These are phyloP conservation scores for Gymnoscelis rufifasciata DNA, from an alignment of 2,888 invertebrate genomes.

Conservation along the genomic window DNA sequence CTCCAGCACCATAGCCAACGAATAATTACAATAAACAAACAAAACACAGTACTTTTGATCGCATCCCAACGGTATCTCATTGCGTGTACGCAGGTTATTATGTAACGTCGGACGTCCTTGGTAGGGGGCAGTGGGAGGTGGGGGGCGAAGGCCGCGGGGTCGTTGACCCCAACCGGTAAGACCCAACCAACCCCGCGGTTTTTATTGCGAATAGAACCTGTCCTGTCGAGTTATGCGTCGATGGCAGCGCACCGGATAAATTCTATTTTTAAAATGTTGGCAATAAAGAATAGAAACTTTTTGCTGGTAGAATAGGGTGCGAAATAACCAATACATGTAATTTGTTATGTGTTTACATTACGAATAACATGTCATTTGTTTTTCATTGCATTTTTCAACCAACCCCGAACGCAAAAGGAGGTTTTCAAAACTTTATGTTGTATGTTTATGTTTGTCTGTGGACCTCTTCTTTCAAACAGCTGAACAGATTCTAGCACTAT, in stretches of 20 bases:
- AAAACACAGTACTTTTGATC: conserved; percentile 45
- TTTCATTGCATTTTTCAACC: too few species aligned
- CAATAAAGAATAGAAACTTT: not conserved
- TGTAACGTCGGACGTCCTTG: conserved; percentile 76
- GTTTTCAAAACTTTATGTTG: too few species aligned
- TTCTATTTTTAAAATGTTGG: not conserved
- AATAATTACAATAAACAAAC: conserved; percentile 25
- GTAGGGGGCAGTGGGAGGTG: conserved; percentile 37
- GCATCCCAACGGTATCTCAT: conserved; percentile 56
- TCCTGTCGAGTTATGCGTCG: conserved; percentile 50
- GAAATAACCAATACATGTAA: too few species aligned
- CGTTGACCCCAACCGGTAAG: conserved; percentile 58
- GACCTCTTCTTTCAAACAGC: too few species aligned
- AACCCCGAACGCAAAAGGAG: too few species aligned
- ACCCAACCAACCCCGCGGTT: conserved; percentile 41
- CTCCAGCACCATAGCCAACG: conserved; percentile 7
- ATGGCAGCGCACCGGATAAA: conserved; percentile 42
- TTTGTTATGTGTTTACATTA: too few species aligned
- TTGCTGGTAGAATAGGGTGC: too few species aligned
- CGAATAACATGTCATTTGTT: too few species aligned
- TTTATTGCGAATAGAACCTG: conserved; percentile 54
- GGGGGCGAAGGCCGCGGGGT: conserved; percentile 49
- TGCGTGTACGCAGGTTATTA: conserved; percentile 61
- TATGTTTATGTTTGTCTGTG: too few species aligned
- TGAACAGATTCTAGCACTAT: too few species aligned